Base-by-base conservation (phyloP, 2,113 vertebrate species). In the Antigone vipio region DNA sequence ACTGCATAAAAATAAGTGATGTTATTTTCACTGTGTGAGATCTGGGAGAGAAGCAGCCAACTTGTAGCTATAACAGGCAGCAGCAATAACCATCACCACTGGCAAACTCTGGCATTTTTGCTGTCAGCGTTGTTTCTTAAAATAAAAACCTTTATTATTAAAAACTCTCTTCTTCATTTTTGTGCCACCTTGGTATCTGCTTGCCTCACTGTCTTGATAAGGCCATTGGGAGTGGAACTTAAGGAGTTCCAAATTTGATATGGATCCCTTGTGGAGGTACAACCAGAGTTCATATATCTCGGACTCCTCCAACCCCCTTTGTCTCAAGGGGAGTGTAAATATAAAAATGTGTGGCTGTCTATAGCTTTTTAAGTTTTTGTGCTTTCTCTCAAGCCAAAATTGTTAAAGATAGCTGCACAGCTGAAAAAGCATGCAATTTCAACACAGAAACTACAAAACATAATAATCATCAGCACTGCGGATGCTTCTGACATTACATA, bases 21-120 rank as follows among this genome's bases (percentile, higher is more conserved):
- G 52, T 6, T 90, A 56, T 95, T 96, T 91, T 94, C 93, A 78
- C 63, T 64, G 47, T 49, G 30, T 94, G 91, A 88, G 42, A 80
- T 67, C 58, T 76, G 29, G 16, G 40, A 85, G 18, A 68, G 34
- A 87, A 93, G 38, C 34, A 62, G 53, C 56, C 80, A 95, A 50
- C 60, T 44, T 81, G 58, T 24, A 86, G 30, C 69, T 91, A 17
- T 78, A 91, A 86, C 24, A 91, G 52, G 40, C 56, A 91, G 27
- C 34, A 87, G 45, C 68, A 94, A 72, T 78, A 95, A 85, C 80
- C 52, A 85, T 87, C 56, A 91, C 34, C 47, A 64, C 10, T 14
- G 3, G 52, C 40, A 94, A 74, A 83, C 32, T 35, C 44, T 88
- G n/a, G 47, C 78, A 14, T 40, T 75, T 87, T 85, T 94, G 27